A percentile compares a stretch with the other conserved stretches of the same genome.
phyloP scores from a whole-genome alignment of 2,888 invertebrate species.

The Synanthedon tipuliformis region DNA sequence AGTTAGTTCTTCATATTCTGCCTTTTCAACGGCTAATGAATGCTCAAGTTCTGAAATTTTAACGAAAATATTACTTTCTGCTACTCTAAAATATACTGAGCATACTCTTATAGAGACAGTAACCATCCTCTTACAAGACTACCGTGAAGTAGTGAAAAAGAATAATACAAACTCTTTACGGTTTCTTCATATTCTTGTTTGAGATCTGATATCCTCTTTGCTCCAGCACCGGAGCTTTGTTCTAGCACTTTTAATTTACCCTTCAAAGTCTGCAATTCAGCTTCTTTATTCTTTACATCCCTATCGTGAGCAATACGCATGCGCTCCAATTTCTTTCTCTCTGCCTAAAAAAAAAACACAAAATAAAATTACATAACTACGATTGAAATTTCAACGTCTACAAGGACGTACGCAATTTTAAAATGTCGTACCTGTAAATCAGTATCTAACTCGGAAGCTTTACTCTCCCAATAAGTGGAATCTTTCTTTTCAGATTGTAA shows the following conservation, averaged over 20 bases:
- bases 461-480: slow-evolving; percentile 73
- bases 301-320: slow-evolving; percentile 77
- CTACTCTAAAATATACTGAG: too few species aligned
- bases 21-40: slow-evolving; percentile 74
- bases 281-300: slow-evolving; percentile 81
- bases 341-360: slow-evolving; percentile 48
- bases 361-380: not conserved
- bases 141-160: slow-evolving; percentile 7
- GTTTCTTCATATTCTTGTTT: slow-evolving; percentile 76
- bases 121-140: too few species aligned
- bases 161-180: slow-evolving; percentile 73
- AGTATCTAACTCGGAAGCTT: slow-evolving; percentile 71
- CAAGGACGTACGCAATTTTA: too few species aligned
- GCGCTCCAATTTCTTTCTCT: slow-evolving; percentile 76
- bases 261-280: slow-evolving; percentile 80
- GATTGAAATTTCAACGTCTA: not conserved
- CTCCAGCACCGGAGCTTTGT: slow-evolving; percentile 71
- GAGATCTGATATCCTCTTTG: slow-evolving; percentile 74
- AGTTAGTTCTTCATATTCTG: slow-evolving; percentile 83
- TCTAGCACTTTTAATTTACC: slow-evolving; percentile 77
- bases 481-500: slow-evolving; percentile 72
- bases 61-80: not conserved
- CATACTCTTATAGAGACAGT: not conserved
- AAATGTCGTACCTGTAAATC: slow-evolving; percentile 59
- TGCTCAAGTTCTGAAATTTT: slow-evolving; percentile 73